phyloP scores from a whole-genome alignment of 2,888 invertebrate genomes.

The Lasius fuliginosus region DNA sequence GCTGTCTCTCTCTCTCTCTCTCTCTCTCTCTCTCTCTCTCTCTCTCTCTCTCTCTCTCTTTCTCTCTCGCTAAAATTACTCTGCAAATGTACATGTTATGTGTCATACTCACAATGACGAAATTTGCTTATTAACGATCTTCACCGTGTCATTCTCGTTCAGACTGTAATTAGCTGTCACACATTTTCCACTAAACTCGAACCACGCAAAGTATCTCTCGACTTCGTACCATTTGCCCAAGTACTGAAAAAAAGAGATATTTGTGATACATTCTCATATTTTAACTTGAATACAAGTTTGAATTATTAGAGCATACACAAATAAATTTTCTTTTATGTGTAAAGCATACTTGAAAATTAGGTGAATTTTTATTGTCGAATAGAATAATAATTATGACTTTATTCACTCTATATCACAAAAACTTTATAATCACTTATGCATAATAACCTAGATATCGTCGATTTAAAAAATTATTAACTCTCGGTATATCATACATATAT shows the following conservation, averaged over 20 bases:
- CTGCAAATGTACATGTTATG: not conserved
- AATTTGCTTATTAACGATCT: slow-evolving; percentile 86
- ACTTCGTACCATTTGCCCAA: slow-evolving; percentile 93
- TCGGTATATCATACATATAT: not conserved
- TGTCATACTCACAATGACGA: slow-evolving; percentile 85
- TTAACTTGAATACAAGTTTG: not conserved
- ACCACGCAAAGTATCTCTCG: slow-evolving; percentile 92
- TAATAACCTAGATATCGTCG: not conserved
- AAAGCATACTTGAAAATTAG: not conserved
- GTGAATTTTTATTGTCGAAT: not conserved
- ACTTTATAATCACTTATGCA: not conserved
- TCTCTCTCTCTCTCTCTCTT: not conserved
- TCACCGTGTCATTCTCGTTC: slow-evolving; percentile 86
- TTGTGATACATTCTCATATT: not conserved
- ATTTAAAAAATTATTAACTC: not conserved
- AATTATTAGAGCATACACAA: not conserved
- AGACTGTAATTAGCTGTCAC: slow-evolving; percentile 90
- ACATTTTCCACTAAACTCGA: slow-evolving; percentile 92
- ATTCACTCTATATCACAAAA: not conserved
- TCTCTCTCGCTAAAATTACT: slow-evolving; percentile 12
- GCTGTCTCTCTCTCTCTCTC: not conserved
- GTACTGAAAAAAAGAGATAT: slow-evolving; percentile 87
- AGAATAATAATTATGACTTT: not conserved
- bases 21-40: not conserved
- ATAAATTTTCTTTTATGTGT: not conserved